A percentile compares a stretch with the other conserved stretches of the same genome.
phyloP scores from a whole-genome alignment of 1,140 invertebrate species.

The Drosophila tristis region DNA sequence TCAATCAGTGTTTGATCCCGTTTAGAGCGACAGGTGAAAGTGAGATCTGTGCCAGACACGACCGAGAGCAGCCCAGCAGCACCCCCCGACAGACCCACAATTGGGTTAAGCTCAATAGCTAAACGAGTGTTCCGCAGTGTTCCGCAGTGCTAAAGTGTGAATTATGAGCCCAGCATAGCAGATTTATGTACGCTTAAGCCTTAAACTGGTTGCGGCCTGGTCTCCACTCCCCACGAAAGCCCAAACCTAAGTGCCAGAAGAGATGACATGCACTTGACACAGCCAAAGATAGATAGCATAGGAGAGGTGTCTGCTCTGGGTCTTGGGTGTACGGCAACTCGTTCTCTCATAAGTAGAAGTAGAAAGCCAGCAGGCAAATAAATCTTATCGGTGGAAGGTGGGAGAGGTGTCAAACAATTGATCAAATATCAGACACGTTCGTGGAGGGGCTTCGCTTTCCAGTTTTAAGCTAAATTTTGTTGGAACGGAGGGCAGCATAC shows the following conservation, averaged over 20 bases:
- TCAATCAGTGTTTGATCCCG: constrained; percentile 53
- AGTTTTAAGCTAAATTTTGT: too few species aligned
- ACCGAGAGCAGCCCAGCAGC: constrained; percentile 31
- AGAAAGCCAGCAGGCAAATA: constrained; percentile 44
- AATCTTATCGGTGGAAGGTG: constrained; percentile 12
- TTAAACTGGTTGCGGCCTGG: constrained; percentile 58
- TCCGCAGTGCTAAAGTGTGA: constrained; percentile 45
- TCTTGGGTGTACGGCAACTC: too few species aligned
- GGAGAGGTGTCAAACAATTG: constrained; percentile 32
- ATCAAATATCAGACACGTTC: too few species aligned
- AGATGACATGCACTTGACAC: constrained; percentile 59
- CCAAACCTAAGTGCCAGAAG: constrained; percentile 33
- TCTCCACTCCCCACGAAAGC: not conserved
- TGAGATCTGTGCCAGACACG: constrained; percentile 55
- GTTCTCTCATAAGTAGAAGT: not conserved
- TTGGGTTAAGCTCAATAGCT: constrained; percentile 77
- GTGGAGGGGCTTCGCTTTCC: too few species aligned
- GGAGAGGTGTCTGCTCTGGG: not conserved
- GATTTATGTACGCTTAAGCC: constrained; percentile 15
- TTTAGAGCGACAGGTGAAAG: constrained; percentile 67
- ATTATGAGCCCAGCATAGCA: constrained; percentile 42
- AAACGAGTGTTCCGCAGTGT: constrained; percentile 49
- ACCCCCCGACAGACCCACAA: constrained; percentile 29
- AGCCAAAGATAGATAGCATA: constrained; percentile 7
- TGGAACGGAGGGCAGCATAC: too few species aligned